Conservation (phyloP, 2,888 invertebrate species). For the Eretmocerus hayati region DNA sequence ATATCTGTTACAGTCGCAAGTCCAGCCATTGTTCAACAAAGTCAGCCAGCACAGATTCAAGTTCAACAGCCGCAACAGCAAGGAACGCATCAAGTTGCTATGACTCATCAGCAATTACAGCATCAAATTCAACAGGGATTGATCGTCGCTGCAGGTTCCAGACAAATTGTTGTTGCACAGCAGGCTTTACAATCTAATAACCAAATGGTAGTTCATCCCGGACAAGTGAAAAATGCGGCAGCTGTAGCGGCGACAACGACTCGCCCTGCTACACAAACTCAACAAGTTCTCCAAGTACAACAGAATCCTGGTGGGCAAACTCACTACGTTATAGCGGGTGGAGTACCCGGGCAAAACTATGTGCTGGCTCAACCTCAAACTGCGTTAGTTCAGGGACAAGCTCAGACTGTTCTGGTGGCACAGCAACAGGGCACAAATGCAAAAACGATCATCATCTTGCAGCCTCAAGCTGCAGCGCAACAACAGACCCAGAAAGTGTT, state of each 20-base stretch:
- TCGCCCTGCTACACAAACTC: conserved; percentile 28
- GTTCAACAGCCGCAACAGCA: conserved; percentile 17
- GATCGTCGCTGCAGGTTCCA: conserved; percentile 39
- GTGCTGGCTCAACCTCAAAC: conserved; percentile 61
- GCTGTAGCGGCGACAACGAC: conserved; percentile 3
- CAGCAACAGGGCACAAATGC: conserved; percentile 60
- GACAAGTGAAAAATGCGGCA: conserved; percentile 30
- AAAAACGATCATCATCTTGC: conserved; percentile 65
- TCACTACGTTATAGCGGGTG: conserved; percentile 51
- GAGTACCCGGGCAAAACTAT: conserved; percentile 56
- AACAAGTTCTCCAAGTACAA: conserved; percentile 39
- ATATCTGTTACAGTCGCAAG: not conserved
- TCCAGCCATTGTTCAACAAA: too few relatives aligned
- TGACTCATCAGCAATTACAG: conserved; percentile 32
- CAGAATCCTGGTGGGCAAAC: conserved; percentile 47
- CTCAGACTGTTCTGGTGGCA: conserved; percentile 60
- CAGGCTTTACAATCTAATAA: conserved; percentile 37
- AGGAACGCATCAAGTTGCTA: conserved; percentile 25
- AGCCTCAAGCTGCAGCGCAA: conserved; percentile 51
- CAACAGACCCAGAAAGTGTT: conserved; percentile 52
- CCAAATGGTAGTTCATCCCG: conserved; percentile 39
- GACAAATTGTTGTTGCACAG: conserved; percentile 34
- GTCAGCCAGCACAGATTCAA: conserved; percentile 7
- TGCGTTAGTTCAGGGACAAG: conserved; percentile 55
- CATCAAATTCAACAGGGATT: conserved; percentile 46